These are phyloP conservation scores for Eustalomyia histrio DNA, from an alignment of 2,888 invertebrate genomes.

Conservation along the genomic window DNA sequence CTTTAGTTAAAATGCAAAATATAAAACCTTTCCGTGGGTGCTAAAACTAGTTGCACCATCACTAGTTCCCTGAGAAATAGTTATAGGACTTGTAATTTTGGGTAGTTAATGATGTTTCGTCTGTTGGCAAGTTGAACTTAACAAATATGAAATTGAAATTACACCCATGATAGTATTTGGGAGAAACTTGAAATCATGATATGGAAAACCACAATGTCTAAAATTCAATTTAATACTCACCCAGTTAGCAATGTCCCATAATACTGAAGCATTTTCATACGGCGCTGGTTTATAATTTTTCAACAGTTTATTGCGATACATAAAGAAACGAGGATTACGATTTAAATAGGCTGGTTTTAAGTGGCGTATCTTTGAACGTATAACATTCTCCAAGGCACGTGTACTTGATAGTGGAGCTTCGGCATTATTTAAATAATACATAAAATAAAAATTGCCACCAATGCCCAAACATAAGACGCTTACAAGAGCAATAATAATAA, in stretches of 20 bases:
- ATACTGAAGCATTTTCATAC: conserved; percentile 80
- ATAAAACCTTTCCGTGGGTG: no score
- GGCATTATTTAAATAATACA: conserved; percentile 78
- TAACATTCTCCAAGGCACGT: conserved; percentile 77
- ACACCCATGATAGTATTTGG: no score
- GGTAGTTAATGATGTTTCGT: no score
- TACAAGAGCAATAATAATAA: conserved; percentile 73
- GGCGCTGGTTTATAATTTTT: conserved; percentile 76
- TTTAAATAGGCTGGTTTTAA: conserved; percentile 78
- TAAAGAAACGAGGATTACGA: conserved; percentile 79
- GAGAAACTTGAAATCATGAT: no score
- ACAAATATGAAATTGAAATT: no score
- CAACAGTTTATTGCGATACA: conserved; percentile 78
- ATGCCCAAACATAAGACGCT: conserved; percentile 73
- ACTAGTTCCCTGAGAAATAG: no score
- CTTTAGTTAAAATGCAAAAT: no score
- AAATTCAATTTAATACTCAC: conserved; percentile 72
- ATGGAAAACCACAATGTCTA: no score
- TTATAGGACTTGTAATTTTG: no score
- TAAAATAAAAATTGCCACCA: conserved; percentile 79
- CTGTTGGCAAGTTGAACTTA: no score
- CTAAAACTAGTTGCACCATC: no score
- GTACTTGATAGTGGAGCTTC: conserved; percentile 80
- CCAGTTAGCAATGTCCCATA: conserved; percentile 80
- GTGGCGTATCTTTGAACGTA: conserved; percentile 77